Percentiles rank a stretch among this genome's conserved stretches.
Evolutionary conservation across 2,888 invertebrate species (phyloP).

Genomic region (Bellardia pandia): DNA sequence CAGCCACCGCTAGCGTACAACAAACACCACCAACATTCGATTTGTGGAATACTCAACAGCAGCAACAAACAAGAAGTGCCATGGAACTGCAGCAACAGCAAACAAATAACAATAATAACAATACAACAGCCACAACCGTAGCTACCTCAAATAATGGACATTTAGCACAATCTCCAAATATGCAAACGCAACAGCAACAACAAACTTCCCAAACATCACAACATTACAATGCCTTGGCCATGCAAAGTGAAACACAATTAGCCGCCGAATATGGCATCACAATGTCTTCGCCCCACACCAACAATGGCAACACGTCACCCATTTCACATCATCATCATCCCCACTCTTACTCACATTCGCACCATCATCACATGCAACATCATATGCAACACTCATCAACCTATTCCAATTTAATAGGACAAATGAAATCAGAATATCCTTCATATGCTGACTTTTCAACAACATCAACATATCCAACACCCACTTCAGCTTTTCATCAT

Average conservation of each 20-base stretch:
- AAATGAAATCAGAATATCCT: constrained; percentile 80
- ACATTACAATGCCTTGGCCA: constrained; percentile 80
- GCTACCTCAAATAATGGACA: constrained; percentile 65
- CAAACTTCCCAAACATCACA: constrained; percentile 67
- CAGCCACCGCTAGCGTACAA: constrained; percentile 37
- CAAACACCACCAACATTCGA: constrained; percentile 73
- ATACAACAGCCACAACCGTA: constrained; percentile 64
- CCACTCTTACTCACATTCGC: constrained; percentile 50
- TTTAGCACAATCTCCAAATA: constrained; percentile 66
- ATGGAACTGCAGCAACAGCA: constrained; percentile 67
- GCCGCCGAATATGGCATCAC: constrained; percentile 80
- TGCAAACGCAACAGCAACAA: constrained; percentile 72
- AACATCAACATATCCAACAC: constrained; percentile 75
- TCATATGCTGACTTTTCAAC: constrained; percentile 78
- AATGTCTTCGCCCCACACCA: constrained; percentile 75
- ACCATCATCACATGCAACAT: constrained; percentile 56
- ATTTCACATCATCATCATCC: constrained; percentile 57
- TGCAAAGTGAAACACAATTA: constrained; percentile 81
- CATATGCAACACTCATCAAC: constrained; percentile 65
- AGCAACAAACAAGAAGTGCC: constrained; percentile 74
- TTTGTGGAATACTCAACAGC: constrained; percentile 76
- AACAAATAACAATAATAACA: constrained; percentile 65
- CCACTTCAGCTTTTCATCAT: constrained; percentile 73
- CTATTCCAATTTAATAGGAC: constrained; percentile 76
- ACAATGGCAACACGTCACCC: constrained; percentile 65